Evolutionary conservation across 2,888 invertebrate genomes (phyloP).

Genomic region (Orgyia antiqua): DNA sequence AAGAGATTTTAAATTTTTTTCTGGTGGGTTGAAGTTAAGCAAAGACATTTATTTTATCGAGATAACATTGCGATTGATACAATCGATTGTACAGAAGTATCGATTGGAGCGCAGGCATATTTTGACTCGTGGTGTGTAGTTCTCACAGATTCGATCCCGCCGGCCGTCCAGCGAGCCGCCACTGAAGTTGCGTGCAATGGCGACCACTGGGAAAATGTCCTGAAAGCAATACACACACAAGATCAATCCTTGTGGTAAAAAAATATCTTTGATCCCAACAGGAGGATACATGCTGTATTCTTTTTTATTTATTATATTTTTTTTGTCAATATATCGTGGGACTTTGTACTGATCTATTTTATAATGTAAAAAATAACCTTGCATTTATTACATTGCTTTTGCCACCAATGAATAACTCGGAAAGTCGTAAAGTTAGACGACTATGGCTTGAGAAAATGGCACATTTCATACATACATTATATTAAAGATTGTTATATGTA

Average conservation of each 20-base stretch:
- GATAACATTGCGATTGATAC: no score
- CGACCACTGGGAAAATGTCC: conserved; percentile 82
- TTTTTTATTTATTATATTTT: conserved; percentile 46
- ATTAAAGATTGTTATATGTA: no score
- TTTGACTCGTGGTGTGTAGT: conserved; percentile 76
- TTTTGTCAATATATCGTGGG: conserved; percentile 22
- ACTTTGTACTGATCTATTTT: conserved; percentile 13
- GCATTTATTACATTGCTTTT: no score
- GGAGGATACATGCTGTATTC: conserved; percentile 70
- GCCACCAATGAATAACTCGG: no score
- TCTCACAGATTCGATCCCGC: conserved; percentile 73
- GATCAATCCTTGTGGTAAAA: conserved; percentile 77
- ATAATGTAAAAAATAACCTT: no score
- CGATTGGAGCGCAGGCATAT: conserved; percentile 39
- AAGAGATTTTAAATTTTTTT: no score
- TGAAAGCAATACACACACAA: conserved; percentile 76
- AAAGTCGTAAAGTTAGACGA: no score
- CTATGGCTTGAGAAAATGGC: no score
- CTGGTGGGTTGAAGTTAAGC: no score
- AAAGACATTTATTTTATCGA: no score
- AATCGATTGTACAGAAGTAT: conserved; percentile 7
- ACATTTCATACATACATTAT: no score
- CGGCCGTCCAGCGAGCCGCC: conserved; percentile 71
- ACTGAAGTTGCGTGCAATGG: conserved; percentile 81
- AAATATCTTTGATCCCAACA: conserved; percentile 53